phyloP scores from a whole-genome alignment of 2,888 invertebrate species.

The Noctua janthina region DNA sequence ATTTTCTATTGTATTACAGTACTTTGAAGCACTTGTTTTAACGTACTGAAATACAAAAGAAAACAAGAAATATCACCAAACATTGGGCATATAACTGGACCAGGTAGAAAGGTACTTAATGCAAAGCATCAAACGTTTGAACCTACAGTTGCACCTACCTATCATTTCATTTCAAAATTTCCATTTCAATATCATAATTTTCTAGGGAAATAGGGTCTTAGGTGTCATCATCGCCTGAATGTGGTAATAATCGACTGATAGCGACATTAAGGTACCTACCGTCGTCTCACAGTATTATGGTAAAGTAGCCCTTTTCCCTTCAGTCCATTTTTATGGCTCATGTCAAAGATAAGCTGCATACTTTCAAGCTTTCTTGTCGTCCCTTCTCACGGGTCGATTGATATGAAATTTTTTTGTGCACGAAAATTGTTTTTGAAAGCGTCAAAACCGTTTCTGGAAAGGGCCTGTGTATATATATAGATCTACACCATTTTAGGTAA shows the following conservation, averaged over 20 bases:
- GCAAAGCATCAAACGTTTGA: constrained; percentile 1
- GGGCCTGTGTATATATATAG: too few species aligned
- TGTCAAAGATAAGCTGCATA: constrained; percentile 64
- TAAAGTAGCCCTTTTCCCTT: constrained; percentile 58
- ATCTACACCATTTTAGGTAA: too few species aligned
- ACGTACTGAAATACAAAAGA: background rate
- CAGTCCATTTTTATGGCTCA: constrained; percentile 64
- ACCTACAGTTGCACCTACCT: constrained; percentile 1
- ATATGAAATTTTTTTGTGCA: constrained; percentile 43
- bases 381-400: constrained; percentile 45
- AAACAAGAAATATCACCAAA: background rate
- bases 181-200: constrained; percentile 45
- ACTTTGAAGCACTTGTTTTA: too few species aligned
- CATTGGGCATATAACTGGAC: background rate
- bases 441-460: too few species aligned
- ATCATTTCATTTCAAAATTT: constrained; percentile 43
- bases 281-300: constrained; percentile 46
- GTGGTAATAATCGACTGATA: constrained; percentile 61
- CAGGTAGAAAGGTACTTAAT: background rate
- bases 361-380: constrained; percentile 42
- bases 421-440: constrained; percentile 23
- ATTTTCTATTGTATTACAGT: too few species aligned
- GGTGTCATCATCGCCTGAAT: constrained; percentile 32
- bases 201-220: constrained; percentile 49
- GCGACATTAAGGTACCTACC: constrained; percentile 60